These are phyloP conservation scores for Lepidotrigona ventralis DNA, from an alignment of 1,140 invertebrate species.

Conservation along the genomic window DNA sequence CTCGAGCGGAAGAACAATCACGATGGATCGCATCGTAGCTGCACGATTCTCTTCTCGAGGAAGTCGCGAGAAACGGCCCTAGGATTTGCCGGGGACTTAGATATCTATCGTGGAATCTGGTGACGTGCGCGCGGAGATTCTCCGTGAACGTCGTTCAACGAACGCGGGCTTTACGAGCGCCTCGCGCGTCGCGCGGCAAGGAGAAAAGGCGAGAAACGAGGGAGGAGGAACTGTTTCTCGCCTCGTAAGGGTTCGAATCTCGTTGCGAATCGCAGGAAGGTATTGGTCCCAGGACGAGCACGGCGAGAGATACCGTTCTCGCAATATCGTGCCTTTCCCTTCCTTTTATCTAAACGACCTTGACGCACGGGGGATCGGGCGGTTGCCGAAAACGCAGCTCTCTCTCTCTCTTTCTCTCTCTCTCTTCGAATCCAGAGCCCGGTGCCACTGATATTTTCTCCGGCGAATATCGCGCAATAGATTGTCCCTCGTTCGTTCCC, in stretches of 20 bases:
- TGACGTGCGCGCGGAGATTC: not conserved
- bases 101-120: conserved; percentile 40
- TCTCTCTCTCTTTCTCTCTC: too few species aligned
- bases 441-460: not conserved
- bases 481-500: conserved; percentile 13
- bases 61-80: not conserved
- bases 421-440: not conserved
- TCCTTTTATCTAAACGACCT: conserved; percentile 54
- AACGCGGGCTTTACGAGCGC: conserved; percentile 49
- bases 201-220: not conserved
- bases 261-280: conserved; percentile 60
- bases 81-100: conserved; percentile 38
- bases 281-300: conserved; percentile 61
- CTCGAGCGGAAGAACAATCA: conserved; percentile 13
- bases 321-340: conserved; percentile 46
- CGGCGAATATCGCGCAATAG: conserved; percentile 25
- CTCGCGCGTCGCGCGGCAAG: not conserved
- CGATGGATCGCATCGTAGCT: conserved; percentile 9
- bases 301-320: conserved; percentile 38
- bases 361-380: not conserved
- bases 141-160: conserved; percentile 47
- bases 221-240: conserved; percentile 50
- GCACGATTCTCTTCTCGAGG: not conserved
- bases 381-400: conserved; percentile 29
- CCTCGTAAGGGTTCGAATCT: conserved; percentile 62